Evolutionary conservation across 1,140 invertebrate genomes (phyloP).

Genomic region (Bombus affinis): DNA sequence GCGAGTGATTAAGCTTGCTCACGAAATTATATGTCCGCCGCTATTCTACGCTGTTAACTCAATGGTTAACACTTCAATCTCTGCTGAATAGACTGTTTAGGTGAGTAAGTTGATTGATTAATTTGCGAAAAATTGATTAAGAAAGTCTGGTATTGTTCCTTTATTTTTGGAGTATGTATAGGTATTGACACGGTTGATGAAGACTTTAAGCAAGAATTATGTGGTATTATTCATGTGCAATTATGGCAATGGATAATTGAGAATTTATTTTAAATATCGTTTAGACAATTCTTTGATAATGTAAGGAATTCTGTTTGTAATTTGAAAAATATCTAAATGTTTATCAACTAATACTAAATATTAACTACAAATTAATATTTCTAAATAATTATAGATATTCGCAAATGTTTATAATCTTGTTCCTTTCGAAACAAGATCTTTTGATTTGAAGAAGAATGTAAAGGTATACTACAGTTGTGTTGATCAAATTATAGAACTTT

Average conservation of each 20-base stretch:
- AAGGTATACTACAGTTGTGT: too few species aligned
- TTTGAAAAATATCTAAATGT: too few species aligned
- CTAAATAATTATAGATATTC: not conserved
- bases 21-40: slow-evolving; percentile 24
- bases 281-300: not conserved
- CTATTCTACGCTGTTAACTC: slow-evolving; percentile 15
- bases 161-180: not conserved
- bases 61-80: not conserved
- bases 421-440: not conserved
- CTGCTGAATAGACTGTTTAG: not conserved
- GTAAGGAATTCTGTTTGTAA: too few species aligned
- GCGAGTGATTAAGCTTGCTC: slow-evolving; percentile 32
- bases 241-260: not conserved
- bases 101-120: slow-evolving; percentile 8
- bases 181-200: not conserved
- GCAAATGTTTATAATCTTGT: not conserved
- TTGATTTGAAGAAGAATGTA: not conserved
- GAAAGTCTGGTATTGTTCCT: not conserved
- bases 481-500: too few species aligned
- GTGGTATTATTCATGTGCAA: not conserved
- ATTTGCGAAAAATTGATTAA: not conserved
- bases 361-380: too few species aligned
- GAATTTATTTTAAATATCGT: not conserved
- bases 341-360: too few species aligned
- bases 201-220: not conserved